phyloP scores from a whole-genome alignment of 2,888 invertebrate species.

The Tipula vernalis region DNA sequence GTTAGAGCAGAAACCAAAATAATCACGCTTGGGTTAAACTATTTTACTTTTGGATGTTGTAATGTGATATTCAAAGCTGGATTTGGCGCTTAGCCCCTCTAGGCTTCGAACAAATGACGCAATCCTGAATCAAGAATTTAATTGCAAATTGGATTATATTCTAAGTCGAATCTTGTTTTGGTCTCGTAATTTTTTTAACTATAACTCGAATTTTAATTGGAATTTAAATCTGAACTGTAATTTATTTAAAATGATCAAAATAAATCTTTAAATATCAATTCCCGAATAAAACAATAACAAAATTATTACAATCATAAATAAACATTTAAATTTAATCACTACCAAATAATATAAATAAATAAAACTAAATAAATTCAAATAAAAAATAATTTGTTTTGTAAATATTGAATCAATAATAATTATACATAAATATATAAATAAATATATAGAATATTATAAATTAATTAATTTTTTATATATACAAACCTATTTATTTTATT shows the following conservation, averaged over 20 bases:
- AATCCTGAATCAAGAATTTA: too few species aligned
- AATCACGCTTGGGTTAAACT: too few species aligned
- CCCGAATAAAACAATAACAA: background rate
- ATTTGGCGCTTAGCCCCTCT: too few species aligned
- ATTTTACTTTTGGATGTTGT: too few species aligned
- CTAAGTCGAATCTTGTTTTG: too few species aligned
- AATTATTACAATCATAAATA: background rate
- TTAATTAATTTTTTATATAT: background rate
- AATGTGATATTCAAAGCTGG: too few species aligned
- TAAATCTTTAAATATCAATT: background rate
- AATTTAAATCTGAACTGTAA: background rate
- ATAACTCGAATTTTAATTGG: background rate
- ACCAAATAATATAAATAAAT: background rate
- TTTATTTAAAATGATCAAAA: background rate
- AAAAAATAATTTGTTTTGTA: background rate
- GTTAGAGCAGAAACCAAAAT: too few species aligned
- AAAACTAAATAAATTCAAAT: background rate
- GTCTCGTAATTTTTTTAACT: too few species aligned
- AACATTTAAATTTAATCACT: background rate
- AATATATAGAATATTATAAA: background rate
- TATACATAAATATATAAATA: background rate
- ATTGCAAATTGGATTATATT: too few species aligned
- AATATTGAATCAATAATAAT: background rate
- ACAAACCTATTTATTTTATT: background rate
- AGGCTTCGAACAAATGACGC: too few species aligned